A percentile compares a stretch with the other conserved stretches of the same genome.
Evolutionary conservation across 2,888 invertebrate genomes (phyloP).

Genomic region (Gisinianus flammeolus): DNA sequence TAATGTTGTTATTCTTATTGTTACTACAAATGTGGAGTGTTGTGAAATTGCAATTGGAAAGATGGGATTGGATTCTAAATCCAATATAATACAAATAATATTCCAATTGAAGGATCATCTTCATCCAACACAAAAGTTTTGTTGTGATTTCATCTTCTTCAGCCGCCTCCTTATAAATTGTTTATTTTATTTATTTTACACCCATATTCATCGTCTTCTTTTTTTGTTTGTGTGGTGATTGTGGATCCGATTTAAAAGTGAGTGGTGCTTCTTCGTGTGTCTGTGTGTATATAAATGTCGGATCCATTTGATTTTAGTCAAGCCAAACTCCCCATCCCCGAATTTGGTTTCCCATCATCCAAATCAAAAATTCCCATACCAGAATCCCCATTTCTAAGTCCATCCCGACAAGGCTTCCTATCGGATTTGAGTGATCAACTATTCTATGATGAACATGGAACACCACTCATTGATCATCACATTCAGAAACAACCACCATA

Average conservation of each 20-base stretch:
- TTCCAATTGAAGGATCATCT: too few species aligned
- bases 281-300: slow-evolving; percentile 21
- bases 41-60: too few species aligned
- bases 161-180: too few species aligned
- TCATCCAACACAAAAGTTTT: too few species aligned
- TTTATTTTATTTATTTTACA: too few species aligned
- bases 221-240: neutral
- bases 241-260: too few species aligned
- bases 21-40: too few species aligned
- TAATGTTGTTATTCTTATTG: too few species aligned
- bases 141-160: too few species aligned
- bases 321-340: slow-evolving; percentile 31
- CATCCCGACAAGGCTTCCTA: slow-evolving; percentile 48
- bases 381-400: slow-evolving; percentile 54
- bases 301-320: slow-evolving; percentile 41
- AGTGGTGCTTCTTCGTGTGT: too few species aligned
- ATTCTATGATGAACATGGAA: slow-evolving; percentile 54
- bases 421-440: slow-evolving; percentile 57
- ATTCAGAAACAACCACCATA: slow-evolving; percentile 52
- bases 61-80: too few species aligned
- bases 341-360: slow-evolving; percentile 35
- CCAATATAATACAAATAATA: too few species aligned
- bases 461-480: slow-evolving; percentile 44
- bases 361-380: slow-evolving; percentile 59
- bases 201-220: neutral